Evolutionary conservation across 2,797 vertebrate genomes (phyloP), one percentile per base, ranked within the genome.

Genomic region (Micromesistius poutassou): DNA sequence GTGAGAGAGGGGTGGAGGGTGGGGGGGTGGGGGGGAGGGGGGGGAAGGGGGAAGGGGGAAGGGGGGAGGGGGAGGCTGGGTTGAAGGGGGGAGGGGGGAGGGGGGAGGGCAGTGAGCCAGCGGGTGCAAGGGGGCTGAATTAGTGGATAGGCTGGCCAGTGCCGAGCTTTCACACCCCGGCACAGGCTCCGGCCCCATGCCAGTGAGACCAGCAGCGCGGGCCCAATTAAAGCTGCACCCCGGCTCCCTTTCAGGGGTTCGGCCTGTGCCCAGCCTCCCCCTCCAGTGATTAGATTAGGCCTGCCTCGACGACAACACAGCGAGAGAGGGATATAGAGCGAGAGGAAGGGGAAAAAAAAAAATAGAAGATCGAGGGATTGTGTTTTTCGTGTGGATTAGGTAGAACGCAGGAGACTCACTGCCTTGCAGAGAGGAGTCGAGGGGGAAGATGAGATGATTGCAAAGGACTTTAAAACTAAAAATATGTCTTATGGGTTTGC

Each of bases 111-210:
- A 66, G 79, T 75, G 66, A 80, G 81, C 82, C 83, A 71, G 78
- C 77, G 86, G 85, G 78, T 79, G 33, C n/a, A 25, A 62, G 55
- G 55, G 55, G 81, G 87, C 84, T 87, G 92, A 93, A 96, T 91
- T 91, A 91, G 88, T 89, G 86, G 82, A 85, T 85, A 95, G 85
- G 90, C 94, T 91, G 92, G 90, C 93, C 92, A 91, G 94, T 95
- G 93, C 90, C 92, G 94, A 92, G 91, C 94, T 94, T 96, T 95
- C 94, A 93, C 94, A 94, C 94, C 92, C 94, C 90, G 46, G 93
- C 92, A 93, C 94, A 94, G 94, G 93, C 94, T 94, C 91, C 88
- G 89, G 90, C 86, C 87, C 88, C 87, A 91, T 86, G 91, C 84
- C 91, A 90, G 93, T 93, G 83, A 46, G 77, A 75, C 85, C 89